A percentile compares a stretch with the other conserved stretches of the same genome.
phyloP scores from a whole-genome alignment of 2,888 invertebrate genomes.

The Amaurobius ferox region DNA sequence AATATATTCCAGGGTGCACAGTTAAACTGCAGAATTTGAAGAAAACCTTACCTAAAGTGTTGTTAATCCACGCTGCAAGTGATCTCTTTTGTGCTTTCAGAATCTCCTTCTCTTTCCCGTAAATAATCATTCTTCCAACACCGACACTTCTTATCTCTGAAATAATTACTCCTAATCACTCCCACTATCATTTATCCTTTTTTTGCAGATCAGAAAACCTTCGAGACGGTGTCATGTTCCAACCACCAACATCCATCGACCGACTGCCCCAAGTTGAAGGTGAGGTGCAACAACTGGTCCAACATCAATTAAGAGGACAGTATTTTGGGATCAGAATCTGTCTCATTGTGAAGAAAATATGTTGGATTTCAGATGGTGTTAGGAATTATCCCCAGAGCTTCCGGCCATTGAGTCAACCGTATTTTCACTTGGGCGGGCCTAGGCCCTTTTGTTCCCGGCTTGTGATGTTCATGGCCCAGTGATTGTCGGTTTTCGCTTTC shows the following conservation, averaged over 20 bases:
- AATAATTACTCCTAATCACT: neutral
- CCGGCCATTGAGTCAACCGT: conserved; percentile 50
- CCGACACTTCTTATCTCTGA: neutral
- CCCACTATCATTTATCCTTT: neutral
- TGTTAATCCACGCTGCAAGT: conserved; percentile 91
- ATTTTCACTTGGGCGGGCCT: conserved; percentile 41
- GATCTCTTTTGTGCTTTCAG: conserved; percentile 89
- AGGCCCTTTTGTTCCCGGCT: conserved; percentile 51
- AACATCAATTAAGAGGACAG: neutral
- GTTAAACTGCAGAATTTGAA: too few species aligned
- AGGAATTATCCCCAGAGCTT: conserved; percentile 40
- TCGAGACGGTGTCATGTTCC: too few species aligned
- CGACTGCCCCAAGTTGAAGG: neutral
- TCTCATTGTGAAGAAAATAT: neutral
- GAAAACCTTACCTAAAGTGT: conserved; percentile 84
- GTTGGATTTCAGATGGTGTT: neutral
- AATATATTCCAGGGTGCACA: too few species aligned
- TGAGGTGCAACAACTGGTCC: neutral
- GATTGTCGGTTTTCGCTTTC: conserved; percentile 45
- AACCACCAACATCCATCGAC: too few species aligned
- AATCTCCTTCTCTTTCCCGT: conserved; percentile 85
- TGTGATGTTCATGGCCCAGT: conserved; percentile 53
- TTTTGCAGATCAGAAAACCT: neutral
- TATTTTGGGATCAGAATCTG: neutral
- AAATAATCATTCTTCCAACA: conserved; percentile 47